Base-by-base conservation (phyloP, 2,797 vertebrate species). In the Sparus aurata region DNA sequence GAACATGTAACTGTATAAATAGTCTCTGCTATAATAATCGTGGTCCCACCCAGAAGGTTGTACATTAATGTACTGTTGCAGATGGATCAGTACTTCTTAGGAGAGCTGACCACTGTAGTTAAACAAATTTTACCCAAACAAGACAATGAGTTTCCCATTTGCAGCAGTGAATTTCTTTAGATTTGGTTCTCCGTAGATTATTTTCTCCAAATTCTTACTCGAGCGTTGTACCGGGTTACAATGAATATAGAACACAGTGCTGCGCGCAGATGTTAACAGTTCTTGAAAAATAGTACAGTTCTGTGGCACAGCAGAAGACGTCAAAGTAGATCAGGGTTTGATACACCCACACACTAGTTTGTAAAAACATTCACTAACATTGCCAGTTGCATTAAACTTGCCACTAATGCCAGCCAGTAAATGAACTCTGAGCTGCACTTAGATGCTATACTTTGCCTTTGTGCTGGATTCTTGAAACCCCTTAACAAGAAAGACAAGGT, bases 401-500 rank as follows among this genome's bases (percentile, higher is more conserved):
- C 6, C 47, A 45, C 17, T 47, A 49, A 16, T 8, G 17, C 47
- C 47, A 49, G 47, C 47, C 8, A 9, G 30, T 34, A 10, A 38
- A 10, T 38, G 8, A 38, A 38, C 34, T 52, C 16, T 30, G 18
- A 38, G 22, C 41, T 25, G 22, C 41, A 62, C 13, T 17, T 3
- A 11, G 20, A 62, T 45, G 22, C 22, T 4, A 20, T 11, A 16
- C 10, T 18, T 52, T 23, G n/a, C 11, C 6, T 22, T 20, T 23
- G 15, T 57, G 43, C 27, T 16, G 30, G 45, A 49, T 27, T 12
- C 27, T 16, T 52, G 13, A 61, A 49, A 77, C 10, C 69, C 7
- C 2, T 46, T 41, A 8, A 82, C 27, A 50, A 45, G 9, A 38
- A 41, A 85, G 53, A 73, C 75, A 12, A 77, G 69, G 52, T 82